Conservation (phyloP, 2,888 invertebrate genomes). For the Troides aeacus region DNA sequence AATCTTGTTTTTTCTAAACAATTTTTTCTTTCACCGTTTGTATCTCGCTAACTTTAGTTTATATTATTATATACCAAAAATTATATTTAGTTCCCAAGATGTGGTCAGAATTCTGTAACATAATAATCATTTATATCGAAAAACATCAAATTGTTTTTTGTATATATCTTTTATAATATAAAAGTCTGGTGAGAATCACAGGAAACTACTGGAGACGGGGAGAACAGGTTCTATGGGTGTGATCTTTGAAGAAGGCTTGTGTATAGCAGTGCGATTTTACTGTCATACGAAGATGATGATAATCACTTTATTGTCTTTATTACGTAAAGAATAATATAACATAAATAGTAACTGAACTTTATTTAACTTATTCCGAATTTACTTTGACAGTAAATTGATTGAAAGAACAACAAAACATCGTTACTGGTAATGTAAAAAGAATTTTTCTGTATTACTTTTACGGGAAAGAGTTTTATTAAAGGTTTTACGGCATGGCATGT, state of each 20-base stretch:
- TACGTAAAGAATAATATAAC: not conserved
- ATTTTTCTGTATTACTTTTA: not conserved
- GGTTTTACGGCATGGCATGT: constrained; percentile 1
- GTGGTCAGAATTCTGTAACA: too few relatives aligned
- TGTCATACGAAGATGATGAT: too few relatives aligned
- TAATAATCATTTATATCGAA: too few relatives aligned
- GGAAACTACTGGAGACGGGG: too few relatives aligned
- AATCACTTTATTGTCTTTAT: too few relatives aligned
- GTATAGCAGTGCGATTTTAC: too few relatives aligned
- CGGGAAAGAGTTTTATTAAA: constrained; percentile 5
- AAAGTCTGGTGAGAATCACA: too few relatives aligned
- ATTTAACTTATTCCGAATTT: not conserved
- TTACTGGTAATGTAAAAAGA: not conserved
- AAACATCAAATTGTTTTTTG: too few relatives aligned
- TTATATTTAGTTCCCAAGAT: not conserved
- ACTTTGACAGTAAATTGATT: not conserved
- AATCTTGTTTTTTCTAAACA: not conserved
- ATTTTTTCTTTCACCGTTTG: not conserved
- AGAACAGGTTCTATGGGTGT: too few relatives aligned
- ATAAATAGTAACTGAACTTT: not conserved
- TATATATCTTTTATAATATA: too few relatives aligned
- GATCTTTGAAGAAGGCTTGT: too few relatives aligned
- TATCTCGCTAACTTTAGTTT: not conserved
- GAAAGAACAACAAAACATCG: constrained; percentile 3
- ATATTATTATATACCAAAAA: not conserved